A percentile compares a stretch with the other conserved stretches of the same genome.
These are phyloP conservation scores for Typhlomys cinereus DNA, from an alignment of 2,113 vertebrate genomes.

Conservation along the genomic window DNA sequence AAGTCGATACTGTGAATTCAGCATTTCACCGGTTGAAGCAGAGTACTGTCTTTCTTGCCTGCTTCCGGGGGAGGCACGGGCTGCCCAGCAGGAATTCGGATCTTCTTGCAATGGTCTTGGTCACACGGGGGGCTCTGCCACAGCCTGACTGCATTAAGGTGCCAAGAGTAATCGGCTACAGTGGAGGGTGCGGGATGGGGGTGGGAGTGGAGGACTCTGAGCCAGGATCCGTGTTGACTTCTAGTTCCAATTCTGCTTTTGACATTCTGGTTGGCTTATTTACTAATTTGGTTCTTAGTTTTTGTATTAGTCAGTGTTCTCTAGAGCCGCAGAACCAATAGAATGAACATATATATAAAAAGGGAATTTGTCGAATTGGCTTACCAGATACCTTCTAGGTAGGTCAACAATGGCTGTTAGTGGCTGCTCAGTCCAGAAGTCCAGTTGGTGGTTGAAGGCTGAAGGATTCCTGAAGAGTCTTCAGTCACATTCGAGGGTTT, in stretches of 20 bases:
- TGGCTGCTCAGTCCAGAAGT: too few species aligned
- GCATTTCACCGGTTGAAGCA: neutral
- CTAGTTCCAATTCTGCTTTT: neutral
- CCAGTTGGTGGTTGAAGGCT: too few species aligned
- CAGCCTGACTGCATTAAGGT: neutral
- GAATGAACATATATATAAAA: too few species aligned
- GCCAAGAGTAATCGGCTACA: too few species aligned
- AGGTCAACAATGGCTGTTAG: too few species aligned
- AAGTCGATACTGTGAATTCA: neutral
- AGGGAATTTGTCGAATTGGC: too few species aligned
- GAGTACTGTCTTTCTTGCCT: neutral
- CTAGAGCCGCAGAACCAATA: too few species aligned
- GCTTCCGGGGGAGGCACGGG: neutral
- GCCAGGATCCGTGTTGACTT: neutral
- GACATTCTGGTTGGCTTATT: neutral
- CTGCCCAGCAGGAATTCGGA: neutral
- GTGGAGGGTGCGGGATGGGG: too few species aligned
- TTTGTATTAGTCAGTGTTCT: too few species aligned
- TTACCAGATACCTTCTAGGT: too few species aligned
- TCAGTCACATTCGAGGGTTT: too few species aligned
- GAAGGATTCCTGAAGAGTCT: too few species aligned
- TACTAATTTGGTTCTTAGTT: neutral
- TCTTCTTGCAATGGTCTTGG: neutral
- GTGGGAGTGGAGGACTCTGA: neutral
- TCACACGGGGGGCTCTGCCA: neutral